Conservation (phyloP, 2,888 invertebrate genomes). For the Leptogaster cylindrica region DNA sequence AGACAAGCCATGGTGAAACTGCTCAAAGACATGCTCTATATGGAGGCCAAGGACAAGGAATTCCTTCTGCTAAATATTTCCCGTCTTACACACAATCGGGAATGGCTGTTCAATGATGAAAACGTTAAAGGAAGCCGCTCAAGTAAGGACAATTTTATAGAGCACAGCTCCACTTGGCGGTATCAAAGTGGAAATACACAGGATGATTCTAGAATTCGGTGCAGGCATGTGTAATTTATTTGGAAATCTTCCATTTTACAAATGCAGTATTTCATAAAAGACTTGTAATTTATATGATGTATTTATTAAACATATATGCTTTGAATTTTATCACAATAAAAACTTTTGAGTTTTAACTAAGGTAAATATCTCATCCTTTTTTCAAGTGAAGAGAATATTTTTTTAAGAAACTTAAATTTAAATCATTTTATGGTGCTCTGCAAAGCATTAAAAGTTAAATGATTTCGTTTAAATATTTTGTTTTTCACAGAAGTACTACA, state of each 20-base stretch:
- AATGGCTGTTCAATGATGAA: constrained; percentile 51
- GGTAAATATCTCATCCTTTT: no score
- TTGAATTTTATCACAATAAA: constrained; percentile 25
- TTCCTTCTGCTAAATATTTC: constrained; percentile 70
- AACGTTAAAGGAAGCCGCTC: constrained; percentile 34
- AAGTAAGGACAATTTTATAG: constrained; percentile 48
- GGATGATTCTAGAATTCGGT: constrained; percentile 30
- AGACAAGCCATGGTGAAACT: constrained; percentile 68
- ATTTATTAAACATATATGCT: constrained; percentile 27
- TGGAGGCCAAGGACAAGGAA: constrained; percentile 74
- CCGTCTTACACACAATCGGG: constrained; percentile 66
- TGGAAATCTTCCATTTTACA: constrained; percentile 6
- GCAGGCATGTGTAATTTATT: constrained; percentile 37
- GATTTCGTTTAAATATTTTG: no score
- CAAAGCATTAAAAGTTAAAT: no score
- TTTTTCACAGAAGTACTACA: no score
- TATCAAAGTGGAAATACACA: constrained; percentile 54
- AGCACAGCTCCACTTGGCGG: constrained; percentile 64
- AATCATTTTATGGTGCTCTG: no score
- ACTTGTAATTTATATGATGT: constrained; percentile 20
- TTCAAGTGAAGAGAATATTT: no score
- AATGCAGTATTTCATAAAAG: constrained; percentile 25
- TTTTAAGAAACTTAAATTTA: no score
- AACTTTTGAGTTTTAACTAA: no score
- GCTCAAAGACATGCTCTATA: constrained; percentile 69